Base-by-base conservation (phyloP, 2,113 vertebrate genomes). In the Callipepla californica region DNA sequence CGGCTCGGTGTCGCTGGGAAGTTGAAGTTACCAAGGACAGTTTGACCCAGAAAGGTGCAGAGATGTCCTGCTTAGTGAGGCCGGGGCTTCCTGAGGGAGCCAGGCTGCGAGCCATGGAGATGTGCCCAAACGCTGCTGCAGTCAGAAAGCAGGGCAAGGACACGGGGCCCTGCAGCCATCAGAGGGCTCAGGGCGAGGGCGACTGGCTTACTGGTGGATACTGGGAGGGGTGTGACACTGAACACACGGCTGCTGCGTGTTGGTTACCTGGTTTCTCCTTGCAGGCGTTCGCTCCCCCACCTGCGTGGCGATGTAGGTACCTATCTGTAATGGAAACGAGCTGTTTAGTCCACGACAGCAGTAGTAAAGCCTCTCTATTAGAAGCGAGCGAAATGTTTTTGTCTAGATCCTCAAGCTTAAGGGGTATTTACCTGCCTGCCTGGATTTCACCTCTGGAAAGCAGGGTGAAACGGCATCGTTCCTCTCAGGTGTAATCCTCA, bases 171-270 rank as follows among this genome's bases (percentile, higher is more conserved):
- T 55, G 38, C 42, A 32, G 25, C 28, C 57, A n/a, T 34, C 81
- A 48, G 50, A 66, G 3, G 34, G 45, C 16, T 48, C 32, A 48
- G 59, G 84, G 26, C 0, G 0, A 25, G 45, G 22, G 16, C 0
- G 5, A 16, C 30, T 13, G 42, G 26, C 21, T 81, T 15, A 3
- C 50, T 38, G 36, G 51, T 45, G 77, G 53, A 1, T 55, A 74
- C 40, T 76, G 69, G 55, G 4, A 42, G 58, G 70, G 50, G 34
- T 32, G 11, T 0, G 32, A 70, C 58, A 8, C 42, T 62, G 65
- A 34, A 80, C 6, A 28, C 80, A 57, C 21, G 55, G 47, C 57
- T 17, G 9, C 4, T 57, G 84, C 58, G 4, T 18, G n/a, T 10
- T 2, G 1, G 23, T 61, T 25, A 6, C 8, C 6, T 28, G 30